Conservation (phyloP, 2,797 vertebrate species). For the Tympanoctomys barrerae region DNA sequence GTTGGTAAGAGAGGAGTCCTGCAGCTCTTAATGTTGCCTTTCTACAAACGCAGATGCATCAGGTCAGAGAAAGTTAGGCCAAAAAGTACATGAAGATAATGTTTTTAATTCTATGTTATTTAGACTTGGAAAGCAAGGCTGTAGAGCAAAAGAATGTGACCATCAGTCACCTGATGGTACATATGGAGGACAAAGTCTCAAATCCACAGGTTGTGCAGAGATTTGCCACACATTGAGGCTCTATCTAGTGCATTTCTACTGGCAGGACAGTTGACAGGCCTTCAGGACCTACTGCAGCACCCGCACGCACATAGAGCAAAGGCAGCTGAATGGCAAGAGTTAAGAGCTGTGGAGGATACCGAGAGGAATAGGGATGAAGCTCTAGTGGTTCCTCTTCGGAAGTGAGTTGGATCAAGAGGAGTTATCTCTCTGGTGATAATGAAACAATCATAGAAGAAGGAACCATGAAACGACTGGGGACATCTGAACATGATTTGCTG, state of each 20-base stretch:
- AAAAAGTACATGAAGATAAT: neutral
- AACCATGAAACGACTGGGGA: neutral
- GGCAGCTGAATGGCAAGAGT: neutral
- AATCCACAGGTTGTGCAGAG: neutral
- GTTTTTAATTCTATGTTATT: neutral
- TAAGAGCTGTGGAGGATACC: neutral
- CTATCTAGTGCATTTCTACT: constrained; percentile 4
- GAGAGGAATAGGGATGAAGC: neutral
- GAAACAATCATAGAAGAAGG: neutral
- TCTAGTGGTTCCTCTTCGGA: neutral
- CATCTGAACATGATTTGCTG: neutral
- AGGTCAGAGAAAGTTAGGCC: neutral
- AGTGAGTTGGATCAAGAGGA: neutral
- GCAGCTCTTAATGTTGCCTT: too few relatives aligned
- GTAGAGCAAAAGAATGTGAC: neutral
- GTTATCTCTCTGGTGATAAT: neutral
- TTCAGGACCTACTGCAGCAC: neutral
- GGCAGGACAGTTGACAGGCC: neutral
- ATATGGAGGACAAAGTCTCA: neutral
- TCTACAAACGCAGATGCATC: neutral
- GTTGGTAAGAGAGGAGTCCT: neutral
- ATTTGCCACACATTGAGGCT: neutral
- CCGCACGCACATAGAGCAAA: neutral
- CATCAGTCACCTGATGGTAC: neutral
- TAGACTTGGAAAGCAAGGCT: neutral